These are phyloP conservation scores for Nyctibius bracteatus DNA, from an alignment of 2,113 vertebrate species.

Conservation along the genomic window DNA sequence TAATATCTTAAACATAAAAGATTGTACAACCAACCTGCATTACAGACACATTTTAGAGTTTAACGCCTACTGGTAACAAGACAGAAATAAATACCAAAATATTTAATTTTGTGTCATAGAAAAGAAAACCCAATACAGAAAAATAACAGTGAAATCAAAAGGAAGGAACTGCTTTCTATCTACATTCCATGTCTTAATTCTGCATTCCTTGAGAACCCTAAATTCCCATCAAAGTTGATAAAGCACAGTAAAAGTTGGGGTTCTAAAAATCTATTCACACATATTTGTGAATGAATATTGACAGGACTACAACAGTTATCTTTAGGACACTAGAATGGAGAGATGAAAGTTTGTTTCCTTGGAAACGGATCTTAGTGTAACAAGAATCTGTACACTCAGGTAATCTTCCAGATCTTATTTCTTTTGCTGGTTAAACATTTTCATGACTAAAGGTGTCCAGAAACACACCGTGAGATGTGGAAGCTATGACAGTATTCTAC, in stretches of 20 bases:
- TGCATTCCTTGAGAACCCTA: not conserved
- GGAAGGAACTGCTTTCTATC: not conserved
- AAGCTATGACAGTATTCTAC: not conserved
- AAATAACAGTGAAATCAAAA: not conserved
- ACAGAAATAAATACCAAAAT: not conserved
- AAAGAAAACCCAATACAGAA: not conserved
- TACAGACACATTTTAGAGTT: not conserved
- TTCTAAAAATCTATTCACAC: not conserved
- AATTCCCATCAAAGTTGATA: not conserved
- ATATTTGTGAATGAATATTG: not conserved
- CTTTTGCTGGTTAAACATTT: not conserved
- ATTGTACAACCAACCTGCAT: not conserved
- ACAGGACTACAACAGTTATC: not conserved
- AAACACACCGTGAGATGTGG: not conserved
- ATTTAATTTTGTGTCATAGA: not conserved
- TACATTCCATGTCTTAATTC: not conserved
- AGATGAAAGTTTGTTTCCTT: not conserved
- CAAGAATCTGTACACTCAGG: not conserved
- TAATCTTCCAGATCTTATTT: not conserved
- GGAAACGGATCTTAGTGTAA: not conserved
- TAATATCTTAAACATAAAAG: not conserved
- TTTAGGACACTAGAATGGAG: not conserved
- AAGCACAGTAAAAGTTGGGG: not conserved
- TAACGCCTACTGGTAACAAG: not conserved
- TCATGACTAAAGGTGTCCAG: not conserved